Base-by-base conservation (phyloP, 2,888 invertebrate genomes). In the Geotrupes spiniger region DNA sequence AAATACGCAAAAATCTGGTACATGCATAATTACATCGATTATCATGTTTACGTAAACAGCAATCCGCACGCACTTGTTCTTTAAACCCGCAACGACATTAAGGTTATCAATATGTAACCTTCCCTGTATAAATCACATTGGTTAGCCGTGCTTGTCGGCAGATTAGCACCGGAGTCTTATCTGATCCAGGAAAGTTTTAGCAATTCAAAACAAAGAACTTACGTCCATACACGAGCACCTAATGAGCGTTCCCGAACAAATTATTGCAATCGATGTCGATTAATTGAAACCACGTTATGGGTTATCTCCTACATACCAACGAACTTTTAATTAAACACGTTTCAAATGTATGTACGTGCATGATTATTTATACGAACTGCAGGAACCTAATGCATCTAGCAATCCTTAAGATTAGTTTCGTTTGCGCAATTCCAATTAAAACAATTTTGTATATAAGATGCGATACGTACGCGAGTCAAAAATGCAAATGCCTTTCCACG, bases 151-250 rank as follows among this genome's bases (percentile, higher is more conserved):
- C 33, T 33, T 33, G 33, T 33, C 33, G 33, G 33, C 33, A 33
- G 33, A 33, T 33, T 33, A 33, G 33, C 14, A 33, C n/a, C 10
- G 15, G 33, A 6, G 15, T 12, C 11, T 12, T 40, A 40, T 40
- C 40, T 40, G 40, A 40, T 40, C 15, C 40, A 27, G 25, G 40
- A n/a, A 40, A 40, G 27, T 40, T 40, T 40, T 40, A 40, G 26
- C 40, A 26, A 40, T 21, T 40, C 6, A 10, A 40, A 40, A 40
- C 40, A 12, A 40, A 5, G 26, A 40, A 40, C 21, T 15, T 40
- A 26, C 40, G 21, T 40, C 21, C 27, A 12, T 40, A 10, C 15
- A 25, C 11, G 10, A 40, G 40, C 40, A 40, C 8, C 40, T 40
- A 40, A 40, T 27, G 40, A 40, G 27, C 40, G 25, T 27, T 40